Evolutionary conservation across 2,797 vertebrate species (phyloP).

Genomic region (Sorex maritimensis): DNA sequence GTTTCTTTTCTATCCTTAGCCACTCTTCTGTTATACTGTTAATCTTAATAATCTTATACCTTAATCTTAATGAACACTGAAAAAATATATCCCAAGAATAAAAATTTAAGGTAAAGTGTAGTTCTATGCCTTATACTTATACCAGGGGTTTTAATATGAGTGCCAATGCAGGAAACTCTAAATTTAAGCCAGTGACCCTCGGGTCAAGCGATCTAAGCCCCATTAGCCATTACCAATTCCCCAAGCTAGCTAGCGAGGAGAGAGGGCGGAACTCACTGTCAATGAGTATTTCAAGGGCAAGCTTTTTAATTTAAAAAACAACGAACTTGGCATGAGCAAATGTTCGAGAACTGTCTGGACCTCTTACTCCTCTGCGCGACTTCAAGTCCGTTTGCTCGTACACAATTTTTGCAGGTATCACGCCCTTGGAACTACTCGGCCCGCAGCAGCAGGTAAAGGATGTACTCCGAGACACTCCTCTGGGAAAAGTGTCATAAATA

Average conservation of each 20-base stretch:
- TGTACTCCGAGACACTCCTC: background rate
- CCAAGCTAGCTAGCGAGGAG: background rate
- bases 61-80: background rate
- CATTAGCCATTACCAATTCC: constrained; percentile 30
- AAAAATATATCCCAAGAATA: constrained; percentile 57
- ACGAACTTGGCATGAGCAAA: background rate
- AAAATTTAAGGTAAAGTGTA: constrained; percentile 41
- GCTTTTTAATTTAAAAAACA: constrained; percentile 28
- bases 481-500: constrained; percentile 60
- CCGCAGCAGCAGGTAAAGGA: constrained; percentile 12
- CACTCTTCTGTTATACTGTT: background rate
- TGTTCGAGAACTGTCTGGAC: background rate
- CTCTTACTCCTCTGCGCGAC: constrained; percentile 37
- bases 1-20: constrained; percentile 17
- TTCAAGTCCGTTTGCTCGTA: background rate
- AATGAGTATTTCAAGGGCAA: constrained; percentile 49
- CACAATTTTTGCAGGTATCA: background rate
- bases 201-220: constrained; percentile 40
- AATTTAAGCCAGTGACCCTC: constrained; percentile 47
- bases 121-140: background rate
- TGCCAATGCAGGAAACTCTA: constrained; percentile 54
- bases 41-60: background rate
- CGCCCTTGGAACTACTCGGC: background rate
- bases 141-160: background rate
- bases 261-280: background rate